These are phyloP conservation scores for Drosophila parthenogenetica DNA, from an alignment of 2,888 invertebrate species.

Conservation along the genomic window DNA sequence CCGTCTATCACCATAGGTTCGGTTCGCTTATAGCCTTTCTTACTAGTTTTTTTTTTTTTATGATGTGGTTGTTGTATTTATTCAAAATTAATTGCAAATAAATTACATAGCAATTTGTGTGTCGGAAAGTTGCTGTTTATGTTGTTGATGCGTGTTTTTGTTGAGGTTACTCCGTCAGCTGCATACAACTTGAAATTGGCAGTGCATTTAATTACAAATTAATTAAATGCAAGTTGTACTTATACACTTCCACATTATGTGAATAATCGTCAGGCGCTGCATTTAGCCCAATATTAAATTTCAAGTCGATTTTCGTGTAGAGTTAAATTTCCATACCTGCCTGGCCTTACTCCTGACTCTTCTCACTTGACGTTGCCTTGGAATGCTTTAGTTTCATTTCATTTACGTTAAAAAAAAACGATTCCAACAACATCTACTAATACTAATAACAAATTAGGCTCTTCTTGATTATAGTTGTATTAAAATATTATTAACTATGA, in stretches of 20 bases:
- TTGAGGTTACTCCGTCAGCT: constrained; percentile 64
- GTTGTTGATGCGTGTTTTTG: constrained; percentile 21
- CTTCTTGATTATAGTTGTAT: constrained; percentile 73
- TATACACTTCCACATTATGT: constrained; percentile 74
- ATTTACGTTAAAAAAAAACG: constrained; percentile 39
- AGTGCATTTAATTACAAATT: constrained; percentile 77
- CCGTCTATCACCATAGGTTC: too few species aligned
- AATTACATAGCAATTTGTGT: constrained; percentile 78
- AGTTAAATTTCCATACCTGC: constrained; percentile 41
- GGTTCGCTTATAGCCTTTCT: too few species aligned
- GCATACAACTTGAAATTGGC: constrained; percentile 77
- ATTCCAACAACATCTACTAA: constrained; percentile 30
- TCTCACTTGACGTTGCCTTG: constrained; percentile 32
- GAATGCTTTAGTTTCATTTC: constrained; percentile 69
- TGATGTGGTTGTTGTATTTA: constrained; percentile 61
- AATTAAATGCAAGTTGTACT: constrained; percentile 75
- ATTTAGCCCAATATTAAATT: constrained; percentile 57
- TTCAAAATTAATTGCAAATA: constrained; percentile 81
- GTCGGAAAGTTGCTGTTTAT: constrained; percentile 56
- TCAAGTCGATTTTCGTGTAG: constrained; percentile 68
- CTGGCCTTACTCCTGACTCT: neutral
- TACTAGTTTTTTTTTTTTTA: too few species aligned
- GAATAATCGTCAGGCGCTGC: constrained; percentile 69
- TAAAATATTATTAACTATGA: constrained; percentile 74
- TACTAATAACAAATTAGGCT: constrained; percentile 71